Percentiles rank a stretch among this genome's conserved stretches.
phyloP scores from a whole-genome alignment of 2,797 vertebrate genomes.

The Anolis apletophallus region DNA sequence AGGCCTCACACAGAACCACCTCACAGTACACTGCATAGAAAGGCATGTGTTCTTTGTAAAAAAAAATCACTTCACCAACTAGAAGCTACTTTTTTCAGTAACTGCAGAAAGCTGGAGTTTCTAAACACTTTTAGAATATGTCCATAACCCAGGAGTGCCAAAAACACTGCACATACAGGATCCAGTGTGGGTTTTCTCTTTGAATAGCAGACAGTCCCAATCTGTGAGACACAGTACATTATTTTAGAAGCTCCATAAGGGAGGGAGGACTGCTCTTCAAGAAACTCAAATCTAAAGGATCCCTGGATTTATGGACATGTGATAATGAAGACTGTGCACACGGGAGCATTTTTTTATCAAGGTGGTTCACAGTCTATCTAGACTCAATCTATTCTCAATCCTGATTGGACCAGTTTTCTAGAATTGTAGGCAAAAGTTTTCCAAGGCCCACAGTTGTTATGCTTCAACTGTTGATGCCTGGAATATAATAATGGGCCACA shows the following conservation, averaged over 20 bases:
- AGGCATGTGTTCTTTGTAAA: not conserved
- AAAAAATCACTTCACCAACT: slow-evolving; percentile 16
- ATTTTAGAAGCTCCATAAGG: not conserved
- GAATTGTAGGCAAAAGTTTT: not conserved
- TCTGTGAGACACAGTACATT: not conserved
- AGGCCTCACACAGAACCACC: slow-evolving; percentile 83
- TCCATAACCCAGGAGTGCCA: not conserved
- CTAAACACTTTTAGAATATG: slow-evolving; percentile 11
- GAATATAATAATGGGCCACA: not conserved
- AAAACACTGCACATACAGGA: not conserved
- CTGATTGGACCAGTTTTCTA: not conserved
- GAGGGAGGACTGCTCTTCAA: not conserved
- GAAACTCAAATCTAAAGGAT: not conserved
- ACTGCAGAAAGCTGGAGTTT: not conserved
- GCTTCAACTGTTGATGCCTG: not conserved
- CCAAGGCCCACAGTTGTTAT: not conserved
- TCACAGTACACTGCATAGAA: not conserved
- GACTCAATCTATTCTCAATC: not conserved
- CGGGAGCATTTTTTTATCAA: not conserved
- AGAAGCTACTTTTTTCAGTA: not conserved
- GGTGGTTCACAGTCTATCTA: not conserved
- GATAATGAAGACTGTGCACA: not conserved
- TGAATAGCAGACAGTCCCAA: not conserved
- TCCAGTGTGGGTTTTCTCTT: not conserved
- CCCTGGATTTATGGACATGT: not conserved